These are phyloP conservation scores for Mythimna ferrago DNA, from an alignment of 2,888 invertebrate species.

Conservation along the genomic window DNA sequence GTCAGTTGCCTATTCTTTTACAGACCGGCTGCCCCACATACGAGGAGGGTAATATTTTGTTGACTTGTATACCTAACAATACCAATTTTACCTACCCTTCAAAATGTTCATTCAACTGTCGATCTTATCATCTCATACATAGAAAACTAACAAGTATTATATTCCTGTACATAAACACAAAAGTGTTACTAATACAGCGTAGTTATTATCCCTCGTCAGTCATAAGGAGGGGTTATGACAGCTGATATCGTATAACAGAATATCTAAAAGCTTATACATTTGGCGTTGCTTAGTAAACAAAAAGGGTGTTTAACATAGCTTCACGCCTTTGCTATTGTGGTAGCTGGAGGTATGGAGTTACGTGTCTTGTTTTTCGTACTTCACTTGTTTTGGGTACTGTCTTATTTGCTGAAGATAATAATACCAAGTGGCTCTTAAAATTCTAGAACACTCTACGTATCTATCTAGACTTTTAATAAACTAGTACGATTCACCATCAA, in stretches of 20 bases:
- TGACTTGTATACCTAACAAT: neutral
- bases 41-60: neutral
- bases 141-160: constrained; percentile 28
- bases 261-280: constrained; percentile 60
- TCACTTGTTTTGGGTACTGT: constrained; percentile 8
- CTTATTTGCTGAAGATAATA: constrained; percentile 5
- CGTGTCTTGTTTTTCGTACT: constrained; percentile 7
- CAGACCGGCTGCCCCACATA: too few relatives aligned
- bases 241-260: constrained; percentile 70
- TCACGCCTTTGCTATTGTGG: constrained; percentile 42
- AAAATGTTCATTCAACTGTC: constrained; percentile 43
- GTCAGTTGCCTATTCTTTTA: neutral
- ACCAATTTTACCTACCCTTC: neutral
- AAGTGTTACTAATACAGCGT: constrained; percentile 54
- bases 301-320: constrained; percentile 54
- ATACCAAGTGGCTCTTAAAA: neutral
- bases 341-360: constrained; percentile 9
- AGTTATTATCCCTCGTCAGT: constrained; percentile 77
- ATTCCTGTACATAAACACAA: constrained; percentile 41
- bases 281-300: constrained; percentile 61
- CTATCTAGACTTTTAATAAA: too few relatives aligned
- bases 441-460: neutral
- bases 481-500: too few relatives aligned
- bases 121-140: constrained; percentile 16
- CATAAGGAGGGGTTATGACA: constrained; percentile 67